phyloP scores from a whole-genome alignment of 2,113 vertebrate species.

The Accipiter virgatus region DNA sequence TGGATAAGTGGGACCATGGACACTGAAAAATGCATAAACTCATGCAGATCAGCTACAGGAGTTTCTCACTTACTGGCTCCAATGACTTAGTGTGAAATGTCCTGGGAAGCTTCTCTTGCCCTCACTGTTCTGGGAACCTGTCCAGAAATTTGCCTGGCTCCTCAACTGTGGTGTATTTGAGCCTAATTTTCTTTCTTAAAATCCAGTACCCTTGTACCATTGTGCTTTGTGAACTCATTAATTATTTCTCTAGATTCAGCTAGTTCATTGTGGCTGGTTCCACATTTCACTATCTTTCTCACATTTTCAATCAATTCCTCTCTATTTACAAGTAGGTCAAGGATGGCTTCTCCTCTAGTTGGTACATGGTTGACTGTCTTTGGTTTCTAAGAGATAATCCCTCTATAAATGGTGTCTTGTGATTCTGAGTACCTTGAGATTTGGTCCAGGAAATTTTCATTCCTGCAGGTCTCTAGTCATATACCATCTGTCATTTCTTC shows the following conservation, averaged over 20 bases:
- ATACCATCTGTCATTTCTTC: not conserved
- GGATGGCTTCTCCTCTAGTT: not conserved
- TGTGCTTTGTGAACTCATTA: not conserved
- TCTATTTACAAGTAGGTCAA: slow-evolving; percentile 17
- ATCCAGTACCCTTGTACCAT: not conserved
- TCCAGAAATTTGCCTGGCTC: not conserved
- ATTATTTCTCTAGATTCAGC: not conserved
- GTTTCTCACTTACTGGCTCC: not conserved
- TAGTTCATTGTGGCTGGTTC: not conserved
- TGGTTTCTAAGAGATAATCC: not conserved
- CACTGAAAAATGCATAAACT: not conserved
- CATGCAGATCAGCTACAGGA: not conserved
- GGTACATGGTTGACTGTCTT: not conserved
- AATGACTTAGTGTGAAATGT: not conserved
- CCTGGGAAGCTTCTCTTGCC: not conserved
- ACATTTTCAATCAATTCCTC: not conserved
- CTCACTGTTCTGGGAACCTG: not conserved
- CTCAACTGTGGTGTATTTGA: not conserved
- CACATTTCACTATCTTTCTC: not conserved
- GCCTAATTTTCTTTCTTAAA: not conserved
- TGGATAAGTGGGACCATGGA: not conserved
- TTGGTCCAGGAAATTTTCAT: not conserved
- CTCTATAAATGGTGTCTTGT: not conserved
- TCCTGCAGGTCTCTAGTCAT: not conserved
- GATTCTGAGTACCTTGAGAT: slow-evolving; percentile 2